Evolutionary conservation across 1,140 invertebrate genomes (phyloP).

Genomic region (Hydropsyche tenuis): DNA sequence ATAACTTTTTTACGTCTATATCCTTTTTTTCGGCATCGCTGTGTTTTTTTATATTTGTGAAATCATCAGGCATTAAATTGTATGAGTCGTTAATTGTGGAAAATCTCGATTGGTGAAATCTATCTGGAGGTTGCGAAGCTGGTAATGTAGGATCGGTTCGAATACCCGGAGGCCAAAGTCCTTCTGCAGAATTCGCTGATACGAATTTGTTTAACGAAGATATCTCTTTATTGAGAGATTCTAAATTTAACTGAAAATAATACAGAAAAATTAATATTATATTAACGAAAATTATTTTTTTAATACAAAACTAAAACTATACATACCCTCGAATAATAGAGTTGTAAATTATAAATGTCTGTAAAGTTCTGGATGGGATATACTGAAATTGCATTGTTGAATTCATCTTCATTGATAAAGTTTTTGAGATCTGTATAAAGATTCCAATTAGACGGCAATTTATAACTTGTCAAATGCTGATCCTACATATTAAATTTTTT

Average conservation of each 20-base stretch:
- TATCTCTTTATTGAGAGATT: constrained; percentile 62
- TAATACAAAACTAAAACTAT: constrained; percentile 22
- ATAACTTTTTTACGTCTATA: constrained; percentile 61
- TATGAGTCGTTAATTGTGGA: constrained; percentile 85
- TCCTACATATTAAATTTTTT: constrained; percentile 59
- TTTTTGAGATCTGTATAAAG: constrained; percentile 61
- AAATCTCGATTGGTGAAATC: constrained; percentile 88
- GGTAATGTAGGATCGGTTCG: constrained; percentile 51
- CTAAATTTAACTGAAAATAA: constrained; percentile 58
- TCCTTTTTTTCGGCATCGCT: constrained; percentile 70
- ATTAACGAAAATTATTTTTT: neutral
- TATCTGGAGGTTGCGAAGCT: constrained; percentile 70
- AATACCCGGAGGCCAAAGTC: constrained; percentile 51
- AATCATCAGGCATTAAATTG: constrained; percentile 76
- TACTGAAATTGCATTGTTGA: constrained; percentile 68
- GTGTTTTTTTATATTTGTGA: constrained; percentile 65
- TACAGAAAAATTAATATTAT: neutral
- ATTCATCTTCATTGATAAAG: constrained; percentile 56
- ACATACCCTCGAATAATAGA: constrained; percentile 71
- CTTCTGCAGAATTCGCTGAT: constrained; percentile 50
- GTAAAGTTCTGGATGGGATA: constrained; percentile 70
- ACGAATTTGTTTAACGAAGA: constrained; percentile 53
- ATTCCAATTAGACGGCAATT: constrained; percentile 62
- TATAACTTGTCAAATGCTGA: constrained; percentile 62
- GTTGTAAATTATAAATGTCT: constrained; percentile 74